phyloP scores from a whole-genome alignment of 1,140 invertebrate genomes.

The Prorops nasuta region DNA sequence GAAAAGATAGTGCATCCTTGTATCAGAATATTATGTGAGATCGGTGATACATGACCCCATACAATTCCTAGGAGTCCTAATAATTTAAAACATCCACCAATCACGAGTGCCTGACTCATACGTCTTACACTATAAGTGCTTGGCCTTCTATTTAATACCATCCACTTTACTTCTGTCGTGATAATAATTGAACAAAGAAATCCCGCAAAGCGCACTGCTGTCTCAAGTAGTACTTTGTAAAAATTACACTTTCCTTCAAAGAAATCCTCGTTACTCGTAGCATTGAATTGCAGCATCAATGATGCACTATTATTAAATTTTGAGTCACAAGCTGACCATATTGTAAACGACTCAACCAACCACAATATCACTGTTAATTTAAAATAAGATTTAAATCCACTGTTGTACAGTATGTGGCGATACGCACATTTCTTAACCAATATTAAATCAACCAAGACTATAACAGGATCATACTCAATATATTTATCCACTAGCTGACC shows the following conservation, averaged over 20 bases:
- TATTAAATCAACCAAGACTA: slow-evolving; percentile 80
- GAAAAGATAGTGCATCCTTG: slow-evolving; percentile 49
- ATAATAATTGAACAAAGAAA: slow-evolving; percentile 36
- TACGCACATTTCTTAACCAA: slow-evolving; percentile 77
- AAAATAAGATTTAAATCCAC: slow-evolving; percentile 62
- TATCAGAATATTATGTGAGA: slow-evolving; percentile 45
- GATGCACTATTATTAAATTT: not conserved
- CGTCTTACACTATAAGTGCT: slow-evolving; percentile 36
- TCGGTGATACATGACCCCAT: slow-evolving; percentile 43
- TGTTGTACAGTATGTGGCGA: slow-evolving; percentile 79
- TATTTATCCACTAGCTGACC: slow-evolving; percentile 80
- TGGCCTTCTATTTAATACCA: slow-evolving; percentile 26
- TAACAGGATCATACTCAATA: slow-evolving; percentile 82
- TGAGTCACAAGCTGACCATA: slow-evolving; percentile 32
- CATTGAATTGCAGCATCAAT: not conserved
- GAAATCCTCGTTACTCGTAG: not conserved
- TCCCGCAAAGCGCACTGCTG: slow-evolving; percentile 35
- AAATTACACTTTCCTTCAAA: slow-evolving; percentile 41
- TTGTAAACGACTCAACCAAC: slow-evolving; percentile 45
- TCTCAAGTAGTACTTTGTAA: slow-evolving; percentile 42
- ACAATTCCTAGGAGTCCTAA: slow-evolving; percentile 45
- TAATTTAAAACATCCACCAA: slow-evolving; percentile 48
- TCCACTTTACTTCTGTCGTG: slow-evolving; percentile 41
- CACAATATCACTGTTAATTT: slow-evolving; percentile 47
- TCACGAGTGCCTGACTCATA: slow-evolving; percentile 39